A percentile compares a stretch with the other conserved stretches of the same genome.
Evolutionary conservation across 1,140 invertebrate genomes (phyloP).

Genomic region (Musca domestica): DNA sequence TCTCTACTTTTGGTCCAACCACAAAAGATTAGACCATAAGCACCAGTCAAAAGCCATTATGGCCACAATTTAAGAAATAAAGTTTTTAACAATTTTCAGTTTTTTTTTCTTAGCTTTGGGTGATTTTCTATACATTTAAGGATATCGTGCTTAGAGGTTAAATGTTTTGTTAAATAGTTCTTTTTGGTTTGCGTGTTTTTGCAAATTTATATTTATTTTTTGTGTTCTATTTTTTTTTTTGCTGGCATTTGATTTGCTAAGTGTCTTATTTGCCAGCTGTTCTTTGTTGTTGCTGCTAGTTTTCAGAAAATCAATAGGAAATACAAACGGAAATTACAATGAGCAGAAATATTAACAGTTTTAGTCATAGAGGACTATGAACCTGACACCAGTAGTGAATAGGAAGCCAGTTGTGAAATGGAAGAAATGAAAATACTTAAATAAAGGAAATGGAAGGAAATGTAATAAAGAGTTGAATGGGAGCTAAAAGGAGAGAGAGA

Average conservation of each 20-base stretch:
- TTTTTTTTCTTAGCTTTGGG: too few relatives aligned
- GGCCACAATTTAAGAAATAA: neutral
- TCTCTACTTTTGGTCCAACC: neutral
- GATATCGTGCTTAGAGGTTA: neutral
- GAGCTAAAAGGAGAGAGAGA: too few relatives aligned
- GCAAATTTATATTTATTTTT: slow-evolving; percentile 12
- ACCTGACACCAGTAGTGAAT: too few relatives aligned
- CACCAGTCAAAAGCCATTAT: slow-evolving; percentile 21
- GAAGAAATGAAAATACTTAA: too few relatives aligned
- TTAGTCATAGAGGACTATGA: too few relatives aligned
- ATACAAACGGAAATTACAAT: slow-evolving; percentile 14
- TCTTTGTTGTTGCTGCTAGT: neutral
- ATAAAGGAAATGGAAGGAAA: too few relatives aligned
- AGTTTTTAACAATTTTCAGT: too few relatives aligned
- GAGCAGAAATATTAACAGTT: too few relatives aligned
- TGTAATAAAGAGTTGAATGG: too few relatives aligned
- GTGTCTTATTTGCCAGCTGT: neutral
- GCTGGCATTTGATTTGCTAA: neutral
- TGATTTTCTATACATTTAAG: too few relatives aligned
- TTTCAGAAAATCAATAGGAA: slow-evolving; percentile 20
- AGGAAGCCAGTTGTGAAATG: too few relatives aligned
- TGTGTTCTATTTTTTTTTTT: neutral
- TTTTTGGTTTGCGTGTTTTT: slow-evolving; percentile 15
- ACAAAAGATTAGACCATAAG: slow-evolving; percentile 9
- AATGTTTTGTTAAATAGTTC: slow-evolving; percentile 11